Conservation (phyloP, 2,888 invertebrate genomes). For the Drosophila siamana region DNA sequence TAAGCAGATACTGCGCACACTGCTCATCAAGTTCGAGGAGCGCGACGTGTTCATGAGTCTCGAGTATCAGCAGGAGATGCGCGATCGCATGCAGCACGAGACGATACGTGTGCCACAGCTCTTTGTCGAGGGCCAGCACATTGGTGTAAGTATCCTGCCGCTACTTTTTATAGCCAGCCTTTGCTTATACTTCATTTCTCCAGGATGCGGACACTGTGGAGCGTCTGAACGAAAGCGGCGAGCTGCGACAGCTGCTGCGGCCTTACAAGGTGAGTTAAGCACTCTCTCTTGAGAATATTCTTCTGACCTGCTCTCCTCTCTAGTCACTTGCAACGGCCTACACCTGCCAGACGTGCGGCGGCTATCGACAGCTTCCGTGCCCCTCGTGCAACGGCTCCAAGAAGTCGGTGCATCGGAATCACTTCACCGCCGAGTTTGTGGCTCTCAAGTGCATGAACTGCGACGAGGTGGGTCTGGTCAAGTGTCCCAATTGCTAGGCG, state of each 20-base stretch:
- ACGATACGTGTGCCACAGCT: conserved; percentile 94
- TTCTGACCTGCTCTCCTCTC: background rate
- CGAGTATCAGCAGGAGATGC: conserved; percentile 95
- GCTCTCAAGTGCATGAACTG: conserved; percentile 97
- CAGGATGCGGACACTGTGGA: conserved; percentile 94
- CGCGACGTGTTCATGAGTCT: conserved; percentile 96
- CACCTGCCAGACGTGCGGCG: conserved; percentile 95
- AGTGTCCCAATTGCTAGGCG: conserved; percentile 92
- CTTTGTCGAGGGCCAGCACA: conserved; percentile 96
- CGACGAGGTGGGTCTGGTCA: conserved; percentile 96
- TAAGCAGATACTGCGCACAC: conserved; percentile 95
- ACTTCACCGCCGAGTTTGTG: conserved; percentile 96
- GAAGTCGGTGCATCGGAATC: conserved; percentile 96
- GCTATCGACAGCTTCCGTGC: conserved; percentile 95
- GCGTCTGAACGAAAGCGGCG: conserved; percentile 96
- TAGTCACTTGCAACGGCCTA: conserved; percentile 91
- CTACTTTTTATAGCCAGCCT: background rate
- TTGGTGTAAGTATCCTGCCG: conserved; percentile 87
- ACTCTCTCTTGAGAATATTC: background rate
- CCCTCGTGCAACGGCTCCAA: conserved; percentile 97
- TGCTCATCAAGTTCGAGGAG: conserved; percentile 96
- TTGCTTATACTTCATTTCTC: too few species aligned
- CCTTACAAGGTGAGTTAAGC: conserved; percentile 90
- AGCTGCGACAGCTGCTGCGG: conserved; percentile 94
- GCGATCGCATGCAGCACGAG: conserved; percentile 92